These are phyloP conservation scores for Melinaea menophilus DNA, from an alignment of 2,888 invertebrate genomes.

Conservation along the genomic window DNA sequence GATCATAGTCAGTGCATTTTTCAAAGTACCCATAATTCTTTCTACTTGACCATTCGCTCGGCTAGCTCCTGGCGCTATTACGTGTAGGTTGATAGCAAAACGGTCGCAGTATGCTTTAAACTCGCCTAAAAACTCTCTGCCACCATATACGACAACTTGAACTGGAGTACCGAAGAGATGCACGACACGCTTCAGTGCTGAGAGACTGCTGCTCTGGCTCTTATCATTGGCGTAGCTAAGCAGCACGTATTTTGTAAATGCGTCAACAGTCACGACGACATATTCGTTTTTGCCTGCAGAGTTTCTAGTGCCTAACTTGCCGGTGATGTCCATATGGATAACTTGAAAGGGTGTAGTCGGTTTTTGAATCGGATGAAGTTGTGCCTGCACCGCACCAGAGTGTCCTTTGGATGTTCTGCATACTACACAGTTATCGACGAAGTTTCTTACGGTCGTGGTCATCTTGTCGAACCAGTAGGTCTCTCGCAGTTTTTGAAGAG, in stretches of 20 bases:
- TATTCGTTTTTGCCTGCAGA: too few species aligned
- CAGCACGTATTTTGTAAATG: too few species aligned
- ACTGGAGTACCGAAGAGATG: not conserved
- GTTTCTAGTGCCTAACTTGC: too few species aligned
- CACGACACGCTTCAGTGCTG: not conserved
- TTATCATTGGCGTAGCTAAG: too few species aligned
- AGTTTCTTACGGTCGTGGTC: constrained; percentile 28
- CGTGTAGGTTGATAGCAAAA: too few species aligned
- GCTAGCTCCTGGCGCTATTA: not conserved
- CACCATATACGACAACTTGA: not conserved
- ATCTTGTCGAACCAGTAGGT: constrained; percentile 27
- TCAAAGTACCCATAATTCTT: constrained; percentile 1
- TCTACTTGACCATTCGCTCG: not conserved
- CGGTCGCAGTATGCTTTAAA: too few species aligned
- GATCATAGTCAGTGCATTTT: constrained; percentile 27
- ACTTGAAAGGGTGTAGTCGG: too few species aligned
- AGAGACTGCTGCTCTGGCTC: not conserved
- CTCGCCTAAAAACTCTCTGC: not conserved
- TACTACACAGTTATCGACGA: constrained; percentile 16
- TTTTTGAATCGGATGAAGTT: too few species aligned
- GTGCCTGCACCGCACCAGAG: too few species aligned
- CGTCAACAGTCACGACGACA: too few species aligned
- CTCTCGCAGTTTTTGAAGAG: constrained; percentile 5
- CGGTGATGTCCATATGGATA: too few species aligned
- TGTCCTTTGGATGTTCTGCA: too few species aligned